Percentiles rank a stretch among this genome's conserved stretches.
Conservation (phyloP, 2,888 invertebrate genomes). For the Schrankia costaestrigalis region DNA sequence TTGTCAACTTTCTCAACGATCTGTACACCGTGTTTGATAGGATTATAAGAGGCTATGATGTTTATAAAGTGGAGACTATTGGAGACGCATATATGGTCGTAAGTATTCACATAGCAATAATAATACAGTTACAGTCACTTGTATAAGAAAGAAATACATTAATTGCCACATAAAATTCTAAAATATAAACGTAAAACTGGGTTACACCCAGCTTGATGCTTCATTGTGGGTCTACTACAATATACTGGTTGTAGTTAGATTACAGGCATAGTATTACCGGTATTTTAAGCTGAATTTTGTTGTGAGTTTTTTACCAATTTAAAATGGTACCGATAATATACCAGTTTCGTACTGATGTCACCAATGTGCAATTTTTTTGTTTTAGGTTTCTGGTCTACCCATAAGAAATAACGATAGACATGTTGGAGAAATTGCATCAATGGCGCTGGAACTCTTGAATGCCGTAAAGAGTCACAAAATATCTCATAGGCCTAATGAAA, state of each 20-base stretch:
- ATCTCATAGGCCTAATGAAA: slow-evolving; percentile 93
- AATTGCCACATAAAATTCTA: no score
- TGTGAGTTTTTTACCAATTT: no score
- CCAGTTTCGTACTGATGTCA: neutral
- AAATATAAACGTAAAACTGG: no score
- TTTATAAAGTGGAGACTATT: slow-evolving; percentile 98
- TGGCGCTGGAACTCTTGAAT: slow-evolving; percentile 92
- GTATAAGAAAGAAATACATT: no score
- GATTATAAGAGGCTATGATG: slow-evolving; percentile 97
- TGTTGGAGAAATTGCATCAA: slow-evolving; percentile 95
- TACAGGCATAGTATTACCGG: no score
- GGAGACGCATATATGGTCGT: slow-evolving; percentile 89
- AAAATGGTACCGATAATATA: neutral
- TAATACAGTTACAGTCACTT: neutral
- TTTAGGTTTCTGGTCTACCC: slow-evolving; percentile 92
- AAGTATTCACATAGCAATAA: slow-evolving; percentile 39
- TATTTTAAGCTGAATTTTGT: no score
- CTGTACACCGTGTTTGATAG: slow-evolving; percentile 98
- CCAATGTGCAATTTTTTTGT: slow-evolving; percentile 6
- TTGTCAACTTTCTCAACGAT: slow-evolving; percentile 98
- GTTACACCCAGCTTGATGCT: no score
- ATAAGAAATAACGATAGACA: slow-evolving; percentile 91
- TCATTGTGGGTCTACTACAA: no score
- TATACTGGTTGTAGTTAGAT: no score
- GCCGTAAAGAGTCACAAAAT: slow-evolving; percentile 94